Base-by-base conservation (phyloP, 2,888 invertebrate genomes). In the Tipula lateralis region DNA sequence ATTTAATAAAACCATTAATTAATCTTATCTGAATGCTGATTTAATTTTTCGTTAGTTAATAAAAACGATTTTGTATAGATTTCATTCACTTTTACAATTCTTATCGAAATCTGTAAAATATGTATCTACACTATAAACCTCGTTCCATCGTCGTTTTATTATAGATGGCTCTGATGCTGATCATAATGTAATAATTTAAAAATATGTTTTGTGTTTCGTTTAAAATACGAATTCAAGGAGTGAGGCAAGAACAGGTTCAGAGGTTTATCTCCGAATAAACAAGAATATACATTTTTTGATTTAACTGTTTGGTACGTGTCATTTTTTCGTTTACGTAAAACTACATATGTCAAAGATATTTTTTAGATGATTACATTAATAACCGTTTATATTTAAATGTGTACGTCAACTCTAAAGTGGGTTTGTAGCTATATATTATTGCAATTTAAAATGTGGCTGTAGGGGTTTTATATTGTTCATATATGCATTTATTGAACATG, bases 301-400 rank as follows among this genome's bases (percentile, higher is more conserved):
- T 66, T 66, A 66, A 66, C 19, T 66, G 66, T 24, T 66, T 66
- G 66, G 66, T 66, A 66, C 66, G 66, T 66, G 66, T 66, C 66
- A 24, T 66, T 66, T 24, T 66, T 66, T 24, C 1, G 66, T 12
- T n/a, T n/a, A 66, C 24, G 66, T 24, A 9, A 66, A 66, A 66
- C 66, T 66, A 66, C n/a, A n/a, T 66, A 12, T 66, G 19, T 24
- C 66, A 66, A 7, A 9, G 24, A 66, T 24, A 9, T 24, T 66
- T 66, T 66, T 7, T 66, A 66, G 66, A 66, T 24, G 7, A 24
- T 50, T 24, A 66, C 66, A 66, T 24, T 24, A 24, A 66, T 66
- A 66, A 66, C 66, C 9, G 24, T 44, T 44, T 44, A 7, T 3
- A n/a, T 39, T 44, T 7, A n/a, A 44, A 44, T n/a, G 16, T 9